Evolutionary conservation across 37 sponge, comb jelly and placozoan genomes (phyloP).

Genomic region (Ephydatia muelleri): DNA sequence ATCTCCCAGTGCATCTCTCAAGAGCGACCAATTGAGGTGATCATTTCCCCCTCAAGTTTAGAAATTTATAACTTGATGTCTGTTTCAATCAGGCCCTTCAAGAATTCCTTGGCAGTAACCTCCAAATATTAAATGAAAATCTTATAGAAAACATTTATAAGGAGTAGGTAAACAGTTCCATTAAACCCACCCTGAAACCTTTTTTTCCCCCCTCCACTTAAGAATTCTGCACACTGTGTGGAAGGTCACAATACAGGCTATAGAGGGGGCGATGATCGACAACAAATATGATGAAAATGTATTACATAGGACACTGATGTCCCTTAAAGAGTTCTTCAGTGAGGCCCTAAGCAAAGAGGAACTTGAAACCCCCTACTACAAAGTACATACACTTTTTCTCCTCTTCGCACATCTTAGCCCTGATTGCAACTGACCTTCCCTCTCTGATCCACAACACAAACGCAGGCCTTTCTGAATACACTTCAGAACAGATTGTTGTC

Average conservation of each 20-base stretch:
- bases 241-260: background rate
- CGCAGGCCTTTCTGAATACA: background rate
- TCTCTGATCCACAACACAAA: too few species aligned
- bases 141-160: background rate
- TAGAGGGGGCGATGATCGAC: background rate
- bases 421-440: background rate
- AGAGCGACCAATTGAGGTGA: background rate
- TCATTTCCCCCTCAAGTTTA: background rate
- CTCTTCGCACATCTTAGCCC: background rate
- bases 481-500: conserved; percentile 9
- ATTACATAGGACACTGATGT: background rate
- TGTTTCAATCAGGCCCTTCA: background rate
- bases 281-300: background rate
- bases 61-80: background rate
- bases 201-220: too few species aligned
- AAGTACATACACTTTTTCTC: background rate
- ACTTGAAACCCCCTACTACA: background rate
- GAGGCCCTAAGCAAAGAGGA: background rate
- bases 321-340: background rate
- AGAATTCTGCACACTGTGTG: background rate
- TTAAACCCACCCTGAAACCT: background rate
- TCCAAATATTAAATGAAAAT: background rate
- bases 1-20: background rate
- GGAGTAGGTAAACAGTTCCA: background rate
- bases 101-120: background rate